These are phyloP conservation scores for Pituophis catenifer DNA, from an alignment of 2,113 vertebrate genomes.

Conservation along the genomic window DNA sequence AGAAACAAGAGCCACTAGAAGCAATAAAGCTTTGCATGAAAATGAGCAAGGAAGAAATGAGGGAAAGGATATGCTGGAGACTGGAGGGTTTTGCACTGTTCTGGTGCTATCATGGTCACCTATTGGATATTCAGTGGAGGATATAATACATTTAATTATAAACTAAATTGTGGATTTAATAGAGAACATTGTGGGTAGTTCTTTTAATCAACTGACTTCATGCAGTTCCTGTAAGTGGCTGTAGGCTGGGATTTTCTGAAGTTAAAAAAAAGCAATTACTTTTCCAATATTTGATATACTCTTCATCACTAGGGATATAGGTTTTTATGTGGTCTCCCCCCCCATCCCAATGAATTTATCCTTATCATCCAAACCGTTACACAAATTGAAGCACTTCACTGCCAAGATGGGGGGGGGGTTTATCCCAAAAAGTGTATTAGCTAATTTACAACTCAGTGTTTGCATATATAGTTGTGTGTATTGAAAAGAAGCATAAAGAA, in stretches of 20 bases:
- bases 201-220: not conserved
- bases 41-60: not conserved
- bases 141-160: not conserved
- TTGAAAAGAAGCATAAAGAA: not conserved
- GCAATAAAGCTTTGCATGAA: not conserved
- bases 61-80: not conserved
- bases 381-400: not conserved
- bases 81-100: not conserved
- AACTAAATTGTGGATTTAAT: not conserved
- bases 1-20: not conserved
- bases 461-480: not conserved
- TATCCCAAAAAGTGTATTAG: not conserved
- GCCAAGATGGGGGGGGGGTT: not conserved
- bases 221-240: not conserved
- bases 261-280: not conserved
- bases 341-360: not conserved
- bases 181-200: not conserved
- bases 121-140: not conserved
- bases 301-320: not conserved
- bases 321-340: not conserved
- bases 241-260: not conserved
- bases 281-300: not conserved
- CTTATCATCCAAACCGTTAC: not conserved
- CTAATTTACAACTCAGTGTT: not conserved
- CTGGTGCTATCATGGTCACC: not conserved